Evolutionary conservation across 1,140 invertebrate genomes (phyloP), one percentile per base, ranked within the genome.

Genomic region (Drosophila ficusphila): DNA sequence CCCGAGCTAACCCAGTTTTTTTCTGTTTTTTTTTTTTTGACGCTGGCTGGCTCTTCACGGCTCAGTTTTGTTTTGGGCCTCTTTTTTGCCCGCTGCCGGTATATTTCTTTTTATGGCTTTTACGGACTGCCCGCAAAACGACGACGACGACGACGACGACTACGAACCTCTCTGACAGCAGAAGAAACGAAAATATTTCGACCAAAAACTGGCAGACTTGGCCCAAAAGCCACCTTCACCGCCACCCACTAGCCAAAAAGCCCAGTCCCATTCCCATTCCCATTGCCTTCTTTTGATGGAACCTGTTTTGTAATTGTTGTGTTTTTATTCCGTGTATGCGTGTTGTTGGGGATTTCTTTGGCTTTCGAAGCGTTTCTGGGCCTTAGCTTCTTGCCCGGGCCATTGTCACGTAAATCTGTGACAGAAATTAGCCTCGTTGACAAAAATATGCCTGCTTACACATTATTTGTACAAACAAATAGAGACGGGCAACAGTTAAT

Each of bases 371-470:
- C 52, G 52, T 33, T 48, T 51, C 53, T 52, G 12, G 49, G 49
- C 58, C 38, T 46, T 64, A 23, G 33, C 60, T 61, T 65, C 41
- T 61, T 79, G 61, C 36, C 14, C 38, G 57, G 54, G 68, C 82
- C 69, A 86, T 86, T 86, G 77, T 86, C 77, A 86, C 82, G 82
- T 88, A 88, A 88, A 86, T 86, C 82, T 81, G 69, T 78, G 77
- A 77, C 82, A 78, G 77, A 78, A 88, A 86, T 82, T 88, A 86
- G 77, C 77, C 82, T 74, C 73, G 77, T 88, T 88, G 82, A 86
- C 82, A 82, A 86, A 86, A 88, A 88, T 88, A 86, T 88, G 82
- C 77, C 82, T 81, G 82, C 82, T 86, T 86, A 88, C 82, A 86
- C 82, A 88, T 88, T 88, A 86, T 88, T 88, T 86, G 76, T 81